A percentile compares a stretch with the other conserved stretches of the same genome.
These are phyloP conservation scores for Drosophila lini DNA, from an alignment of 1,140 invertebrate genomes.

Conservation along the genomic window DNA sequence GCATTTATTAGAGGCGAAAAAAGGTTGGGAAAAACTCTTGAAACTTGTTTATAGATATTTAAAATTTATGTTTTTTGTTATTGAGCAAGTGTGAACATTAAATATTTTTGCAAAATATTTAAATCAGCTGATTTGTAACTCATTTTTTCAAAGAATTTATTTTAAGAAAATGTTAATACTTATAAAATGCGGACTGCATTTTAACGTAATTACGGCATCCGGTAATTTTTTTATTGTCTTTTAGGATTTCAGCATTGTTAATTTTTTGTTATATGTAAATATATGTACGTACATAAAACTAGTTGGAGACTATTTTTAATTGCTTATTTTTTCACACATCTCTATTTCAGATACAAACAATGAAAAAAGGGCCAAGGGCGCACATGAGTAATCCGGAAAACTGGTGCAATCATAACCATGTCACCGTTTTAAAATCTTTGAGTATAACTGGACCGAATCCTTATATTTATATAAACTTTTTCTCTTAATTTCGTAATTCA, in stretches of 20 bases:
- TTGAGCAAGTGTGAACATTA: too few species aligned
- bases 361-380: slow-evolving; percentile 41
- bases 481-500: not conserved
- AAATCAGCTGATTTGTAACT: not conserved
- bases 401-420: slow-evolving; percentile 3
- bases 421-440: not conserved
- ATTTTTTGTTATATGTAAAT: not conserved
- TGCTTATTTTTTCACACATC: slow-evolving; percentile 13
- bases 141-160: too few species aligned
- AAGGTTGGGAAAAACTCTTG: not conserved
- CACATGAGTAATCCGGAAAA: slow-evolving; percentile 29
- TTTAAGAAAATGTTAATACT: not conserved
- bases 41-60: not conserved
- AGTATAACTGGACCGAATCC: not conserved
- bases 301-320: slow-evolving; percentile 9
- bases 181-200: not conserved
- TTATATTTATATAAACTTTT: not conserved
- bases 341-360: slow-evolving; percentile 41
- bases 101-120: too few species aligned
- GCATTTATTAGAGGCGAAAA: not conserved
- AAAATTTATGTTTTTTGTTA: too few species aligned
- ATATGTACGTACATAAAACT: not conserved
- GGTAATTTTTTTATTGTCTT: not conserved
- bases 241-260: not conserved
- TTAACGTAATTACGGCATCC: not conserved